Evolutionary conservation across 2,888 invertebrate species (phyloP).

Genomic region (Caenorhabditis angaria): DNA sequence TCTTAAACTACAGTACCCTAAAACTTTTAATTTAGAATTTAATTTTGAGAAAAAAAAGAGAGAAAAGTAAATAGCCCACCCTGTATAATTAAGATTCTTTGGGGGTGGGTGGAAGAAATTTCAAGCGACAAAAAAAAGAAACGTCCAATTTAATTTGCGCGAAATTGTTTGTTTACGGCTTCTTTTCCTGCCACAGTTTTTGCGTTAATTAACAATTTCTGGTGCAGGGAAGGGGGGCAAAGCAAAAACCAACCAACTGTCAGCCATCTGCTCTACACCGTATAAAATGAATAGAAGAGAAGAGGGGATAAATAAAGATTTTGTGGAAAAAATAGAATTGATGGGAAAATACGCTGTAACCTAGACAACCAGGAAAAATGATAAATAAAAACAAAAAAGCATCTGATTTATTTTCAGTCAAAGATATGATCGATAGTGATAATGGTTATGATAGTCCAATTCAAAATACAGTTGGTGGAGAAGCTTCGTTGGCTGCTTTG

Average conservation of each 20-base stretch:
- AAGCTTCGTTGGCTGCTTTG: slow-evolving; percentile 40
- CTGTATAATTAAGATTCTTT: too few relatives aligned
- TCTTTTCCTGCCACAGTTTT: background rate
- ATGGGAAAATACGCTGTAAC: background rate
- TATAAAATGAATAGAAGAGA: background rate
- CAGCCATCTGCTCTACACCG: background rate
- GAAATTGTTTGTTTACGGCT: slow-evolving; percentile 4
- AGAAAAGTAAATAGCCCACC: too few relatives aligned
- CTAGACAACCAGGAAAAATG: background rate
- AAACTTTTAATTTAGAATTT: too few relatives aligned
- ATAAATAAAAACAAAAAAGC: background rate
- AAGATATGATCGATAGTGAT: slow-evolving; percentile 10
- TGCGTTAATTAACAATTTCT: slow-evolving; percentile 2
- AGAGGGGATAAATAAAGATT: background rate
- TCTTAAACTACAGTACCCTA: too few relatives aligned
- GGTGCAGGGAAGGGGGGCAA: too few relatives aligned
- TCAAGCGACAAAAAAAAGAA: background rate
- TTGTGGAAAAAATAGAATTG: background rate
- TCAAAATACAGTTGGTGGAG: slow-evolving; percentile 46
- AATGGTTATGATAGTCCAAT: slow-evolving; percentile 22
- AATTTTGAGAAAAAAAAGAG: too few relatives aligned
- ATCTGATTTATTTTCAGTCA: slow-evolving; percentile 26
- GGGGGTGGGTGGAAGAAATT: too few relatives aligned
- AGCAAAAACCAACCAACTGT: too few relatives aligned
- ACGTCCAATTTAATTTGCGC: slow-evolving; percentile 4